Evolutionary conservation across 1,140 invertebrate species (phyloP).

Genomic region (Pachyrhynchus sulphureomaculatus): DNA sequence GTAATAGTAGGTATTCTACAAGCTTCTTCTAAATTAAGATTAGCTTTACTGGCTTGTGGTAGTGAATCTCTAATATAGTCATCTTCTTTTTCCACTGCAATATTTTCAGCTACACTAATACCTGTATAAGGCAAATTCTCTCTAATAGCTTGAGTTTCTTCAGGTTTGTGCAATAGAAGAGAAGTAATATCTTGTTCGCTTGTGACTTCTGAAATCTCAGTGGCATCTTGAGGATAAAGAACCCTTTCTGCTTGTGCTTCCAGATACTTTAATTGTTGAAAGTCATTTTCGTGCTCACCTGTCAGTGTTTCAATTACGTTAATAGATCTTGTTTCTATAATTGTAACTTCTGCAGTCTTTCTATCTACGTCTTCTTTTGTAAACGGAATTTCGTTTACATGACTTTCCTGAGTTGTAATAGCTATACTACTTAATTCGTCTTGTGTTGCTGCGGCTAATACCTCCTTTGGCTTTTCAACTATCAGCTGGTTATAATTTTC

Average conservation of each 20-base stretch:
- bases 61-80: not conserved
- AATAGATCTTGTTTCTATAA: slow-evolving; percentile 45
- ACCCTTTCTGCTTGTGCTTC: slow-evolving; percentile 20
- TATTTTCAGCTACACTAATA: slow-evolving; percentile 26
- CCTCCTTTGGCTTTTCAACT: slow-evolving; percentile 12
- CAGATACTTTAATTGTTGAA: slow-evolving; percentile 29
- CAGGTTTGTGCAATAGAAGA: slow-evolving; percentile 37
- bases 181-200: slow-evolving; percentile 36
- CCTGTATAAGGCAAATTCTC: slow-evolving; percentile 41
- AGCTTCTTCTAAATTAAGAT: slow-evolving; percentile 10
- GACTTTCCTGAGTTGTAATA: slow-evolving; percentile 50
- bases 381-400: slow-evolving; percentile 52
- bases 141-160: slow-evolving; percentile 38
- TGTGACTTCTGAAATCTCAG: slow-evolving; percentile 37
- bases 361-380: slow-evolving; percentile 17
- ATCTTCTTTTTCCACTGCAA: slow-evolving; percentile 25
- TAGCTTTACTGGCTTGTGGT: slow-evolving; percentile 7
- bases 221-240: slow-evolving; percentile 28
- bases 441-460: slow-evolving; percentile 41
- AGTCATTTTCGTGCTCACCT: slow-evolving; percentile 52
- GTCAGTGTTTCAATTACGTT: slow-evolving; percentile 49
- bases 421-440: slow-evolving; percentile 54
- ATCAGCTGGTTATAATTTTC: slow-evolving; percentile 32
- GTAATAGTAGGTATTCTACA: not conserved
- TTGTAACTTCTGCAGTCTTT: slow-evolving; percentile 29